A percentile compares a stretch with the other conserved stretches of the same genome.
These are phyloP conservation scores for Penelope pileata DNA, from an alignment of 2,113 vertebrate genomes.

Conservation along the genomic window DNA sequence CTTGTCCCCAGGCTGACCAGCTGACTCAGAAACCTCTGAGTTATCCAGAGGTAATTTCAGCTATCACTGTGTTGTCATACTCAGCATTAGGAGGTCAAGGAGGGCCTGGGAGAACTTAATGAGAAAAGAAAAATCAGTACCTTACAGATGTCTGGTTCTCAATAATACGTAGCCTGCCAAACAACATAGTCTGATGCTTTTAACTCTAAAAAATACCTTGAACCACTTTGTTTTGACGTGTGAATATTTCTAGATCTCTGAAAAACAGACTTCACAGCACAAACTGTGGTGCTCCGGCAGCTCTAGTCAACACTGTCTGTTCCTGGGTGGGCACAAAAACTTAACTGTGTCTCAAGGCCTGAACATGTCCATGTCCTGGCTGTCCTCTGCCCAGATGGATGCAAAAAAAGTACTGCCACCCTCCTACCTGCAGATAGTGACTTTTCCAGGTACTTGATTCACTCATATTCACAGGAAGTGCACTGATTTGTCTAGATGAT, in stretches of 20 bases:
- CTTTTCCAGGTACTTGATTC: not conserved
- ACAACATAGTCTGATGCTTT: not conserved
- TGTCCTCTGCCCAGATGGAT: not conserved
- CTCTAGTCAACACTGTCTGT: not conserved
- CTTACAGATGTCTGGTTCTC: not conserved
- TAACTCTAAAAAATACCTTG: not conserved
- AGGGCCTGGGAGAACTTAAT: not conserved
- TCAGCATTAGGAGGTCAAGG: not conserved
- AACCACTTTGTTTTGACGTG: not conserved
- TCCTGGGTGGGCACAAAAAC: not conserved
- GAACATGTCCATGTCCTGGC: not conserved
- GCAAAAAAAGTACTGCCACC: rapidly evolving
- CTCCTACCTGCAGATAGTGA: not conserved
- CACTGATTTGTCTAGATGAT: not conserved
- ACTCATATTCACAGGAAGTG: not conserved
- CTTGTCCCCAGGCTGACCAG: not conserved
- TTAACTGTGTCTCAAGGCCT: not conserved
- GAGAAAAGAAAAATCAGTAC: not conserved
- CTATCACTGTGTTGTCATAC: not conserved
- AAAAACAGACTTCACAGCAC: not conserved
- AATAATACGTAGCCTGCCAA: not conserved
- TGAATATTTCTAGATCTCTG: not conserved
- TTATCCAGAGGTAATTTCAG: not conserved
- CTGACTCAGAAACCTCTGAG: not conserved
- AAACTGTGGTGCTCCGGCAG: not conserved